Conservation (phyloP, 2,797 vertebrate genomes). For the Myotis myotis region DNA sequence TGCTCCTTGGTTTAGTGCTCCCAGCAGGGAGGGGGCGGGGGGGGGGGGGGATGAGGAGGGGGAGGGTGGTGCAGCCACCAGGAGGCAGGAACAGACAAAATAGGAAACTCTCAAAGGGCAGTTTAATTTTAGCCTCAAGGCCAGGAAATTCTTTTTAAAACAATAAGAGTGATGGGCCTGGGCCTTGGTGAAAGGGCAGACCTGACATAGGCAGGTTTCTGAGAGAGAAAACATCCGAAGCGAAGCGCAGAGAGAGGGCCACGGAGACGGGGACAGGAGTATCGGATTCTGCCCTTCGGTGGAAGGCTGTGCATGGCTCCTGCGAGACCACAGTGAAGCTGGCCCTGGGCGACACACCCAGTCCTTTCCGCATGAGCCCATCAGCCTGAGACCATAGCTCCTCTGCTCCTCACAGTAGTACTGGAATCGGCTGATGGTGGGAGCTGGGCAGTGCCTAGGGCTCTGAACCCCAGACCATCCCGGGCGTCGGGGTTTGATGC, state of each 20-base stretch:
- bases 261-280: accelerated
- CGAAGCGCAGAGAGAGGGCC: background rate
- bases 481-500: background rate
- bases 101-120: slow-evolving; percentile 71
- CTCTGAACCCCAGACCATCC: too few relatives aligned
- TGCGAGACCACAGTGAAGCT: background rate
- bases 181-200: slow-evolving; percentile 43
- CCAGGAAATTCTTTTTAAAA: slow-evolving; percentile 75
- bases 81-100: slow-evolving; percentile 62
- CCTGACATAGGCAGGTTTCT: background rate
- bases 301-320: background rate
- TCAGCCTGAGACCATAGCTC: background rate
- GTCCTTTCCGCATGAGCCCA: background rate
- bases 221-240: background rate
- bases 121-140: slow-evolving; percentile 77
- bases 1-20: background rate
- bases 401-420: background rate
- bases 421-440: background rate
- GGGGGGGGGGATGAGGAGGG: background rate
- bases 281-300: accelerated
- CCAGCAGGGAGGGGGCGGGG: background rate
- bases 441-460: background rate
- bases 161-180: slow-evolving; percentile 59
- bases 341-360: too few relatives aligned
- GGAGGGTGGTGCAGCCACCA: background rate